phyloP scores from a whole-genome alignment of 2,888 invertebrate species.

The Xanthia togata region DNA sequence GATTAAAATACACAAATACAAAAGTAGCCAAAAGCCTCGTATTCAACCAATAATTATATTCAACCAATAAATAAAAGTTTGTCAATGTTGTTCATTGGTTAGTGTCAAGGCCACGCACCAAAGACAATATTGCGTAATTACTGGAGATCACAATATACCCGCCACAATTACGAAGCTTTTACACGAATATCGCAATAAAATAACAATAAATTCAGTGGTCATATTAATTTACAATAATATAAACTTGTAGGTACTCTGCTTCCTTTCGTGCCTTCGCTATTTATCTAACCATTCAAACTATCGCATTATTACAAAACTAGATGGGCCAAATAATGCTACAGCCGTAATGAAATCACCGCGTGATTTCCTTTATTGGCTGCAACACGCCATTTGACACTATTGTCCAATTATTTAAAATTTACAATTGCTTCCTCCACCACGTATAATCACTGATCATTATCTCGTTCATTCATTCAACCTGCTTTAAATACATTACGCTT shows the following conservation, averaged over 20 bases:
- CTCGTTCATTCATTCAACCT: constrained; percentile 37
- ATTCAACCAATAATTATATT: no score
- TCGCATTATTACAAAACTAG: constrained; percentile 45
- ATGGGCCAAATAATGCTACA: constrained; percentile 50
- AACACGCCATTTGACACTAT: constrained; percentile 64
- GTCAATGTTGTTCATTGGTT: no score
- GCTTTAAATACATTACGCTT: constrained; percentile 57
- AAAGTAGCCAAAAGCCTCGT: no score
- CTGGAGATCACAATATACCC: not conserved
- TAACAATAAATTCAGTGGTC: constrained; percentile 20
- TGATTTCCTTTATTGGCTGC: constrained; percentile 61
- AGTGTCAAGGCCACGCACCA: no score
- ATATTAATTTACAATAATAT: constrained; percentile 37
- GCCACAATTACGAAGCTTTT: not conserved
- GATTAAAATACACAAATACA: no score
- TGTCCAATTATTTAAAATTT: constrained; percentile 69
- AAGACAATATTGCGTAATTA: no score
- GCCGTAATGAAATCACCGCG: constrained; percentile 60
- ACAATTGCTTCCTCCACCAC: constrained; percentile 57
- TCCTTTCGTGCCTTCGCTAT: constrained; percentile 34
- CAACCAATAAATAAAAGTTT: no score
- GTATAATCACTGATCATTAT: constrained; percentile 52
- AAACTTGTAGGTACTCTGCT: constrained; percentile 2
- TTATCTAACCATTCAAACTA: constrained; percentile 58
- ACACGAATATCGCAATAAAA: constrained; percentile 25